Evolutionary conservation across 2,113 vertebrate species (phyloP), one percentile per base, ranked within the genome.

Genomic region (Ammodramus savannarum): DNA sequence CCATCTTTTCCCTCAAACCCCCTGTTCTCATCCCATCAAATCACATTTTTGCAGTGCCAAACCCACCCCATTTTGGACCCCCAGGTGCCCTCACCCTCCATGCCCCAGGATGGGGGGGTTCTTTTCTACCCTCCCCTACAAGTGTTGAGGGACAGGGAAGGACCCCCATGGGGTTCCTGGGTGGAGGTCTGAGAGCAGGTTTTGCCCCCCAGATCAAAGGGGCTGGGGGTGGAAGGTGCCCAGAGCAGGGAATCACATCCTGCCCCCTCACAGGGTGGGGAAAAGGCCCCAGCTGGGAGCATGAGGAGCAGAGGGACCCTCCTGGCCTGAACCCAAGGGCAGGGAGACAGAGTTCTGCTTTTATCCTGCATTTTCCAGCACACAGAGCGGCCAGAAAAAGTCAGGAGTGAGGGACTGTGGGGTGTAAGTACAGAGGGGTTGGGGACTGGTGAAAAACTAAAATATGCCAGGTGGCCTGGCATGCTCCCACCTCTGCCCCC

Each of bases 321-420:
- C 75, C 34, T 7, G 25, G 3, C 29, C 36, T 0, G 0, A 49
- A 21, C 9, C 19, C 1, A 0, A 1, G 29, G 21, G 14, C 1
- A 2, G 9, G 18, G 32, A 59, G 49, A 36, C 1, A 1, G 13
- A 6, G 4, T 36, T 74, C 14, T 1, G 0, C 16, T 39, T 31
- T 72, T n/a, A 16, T 3, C 55, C 55, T 34, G 13, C 23, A 5
- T 82, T 93, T 80, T n/a, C 54, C 62, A 21, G 26, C 13, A 10
- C 44, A 16, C 1, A 1, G 29, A 85, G 57, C 76, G 49, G 22
- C 38, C 22, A 2, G 51, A 3, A 41, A 19, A 9, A 25, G 4
- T 8, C 21, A 14, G 63, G 11, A 19, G 6, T n/a, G 48, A 59
- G 32, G 31, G 22, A 25, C 5, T 48, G 26, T 9, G 84, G 23